These are phyloP conservation scores for Hermaeophaga mercurialis DNA, from an alignment of 2,888 invertebrate species.

Conservation along the genomic window DNA sequence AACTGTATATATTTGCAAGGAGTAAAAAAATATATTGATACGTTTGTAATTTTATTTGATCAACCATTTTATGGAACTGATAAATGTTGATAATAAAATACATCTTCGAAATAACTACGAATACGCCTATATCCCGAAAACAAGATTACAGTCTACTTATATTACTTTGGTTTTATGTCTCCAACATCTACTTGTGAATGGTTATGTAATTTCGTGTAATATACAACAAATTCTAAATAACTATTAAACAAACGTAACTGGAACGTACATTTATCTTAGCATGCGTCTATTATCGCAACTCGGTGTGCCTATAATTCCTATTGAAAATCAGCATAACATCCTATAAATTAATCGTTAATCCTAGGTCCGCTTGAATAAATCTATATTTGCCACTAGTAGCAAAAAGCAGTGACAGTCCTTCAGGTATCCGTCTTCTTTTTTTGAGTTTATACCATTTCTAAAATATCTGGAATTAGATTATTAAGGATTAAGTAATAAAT, in stretches of 20 bases:
- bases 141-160: not conserved
- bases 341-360: constrained; percentile 22
- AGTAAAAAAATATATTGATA: too few species aligned
- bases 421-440: too few species aligned
- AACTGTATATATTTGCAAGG: too few species aligned
- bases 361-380: constrained; percentile 20
- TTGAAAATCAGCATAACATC: constrained; percentile 8
- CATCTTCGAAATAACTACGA: too few species aligned
- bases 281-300: not conserved
- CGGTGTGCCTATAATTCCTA: constrained; percentile 9
- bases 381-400: constrained; percentile 9
- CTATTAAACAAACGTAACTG: constrained; percentile 7
- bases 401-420: not conserved
- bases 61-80: too few species aligned
- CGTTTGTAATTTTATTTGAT: too few species aligned
- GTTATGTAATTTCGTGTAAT: not conserved
- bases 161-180: not conserved
- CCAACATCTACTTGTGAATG: not conserved
- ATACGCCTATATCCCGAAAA: too few species aligned
- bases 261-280: not conserved
- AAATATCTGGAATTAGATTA: too few species aligned
- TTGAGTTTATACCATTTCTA: too few species aligned
- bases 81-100: too few species aligned
- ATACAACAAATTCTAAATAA: not conserved
- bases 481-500: too few species aligned